Evolutionary conservation across 2,113 vertebrate species (phyloP), one percentile per base, ranked within the genome.

Genomic region (Aythya baeri): DNA sequence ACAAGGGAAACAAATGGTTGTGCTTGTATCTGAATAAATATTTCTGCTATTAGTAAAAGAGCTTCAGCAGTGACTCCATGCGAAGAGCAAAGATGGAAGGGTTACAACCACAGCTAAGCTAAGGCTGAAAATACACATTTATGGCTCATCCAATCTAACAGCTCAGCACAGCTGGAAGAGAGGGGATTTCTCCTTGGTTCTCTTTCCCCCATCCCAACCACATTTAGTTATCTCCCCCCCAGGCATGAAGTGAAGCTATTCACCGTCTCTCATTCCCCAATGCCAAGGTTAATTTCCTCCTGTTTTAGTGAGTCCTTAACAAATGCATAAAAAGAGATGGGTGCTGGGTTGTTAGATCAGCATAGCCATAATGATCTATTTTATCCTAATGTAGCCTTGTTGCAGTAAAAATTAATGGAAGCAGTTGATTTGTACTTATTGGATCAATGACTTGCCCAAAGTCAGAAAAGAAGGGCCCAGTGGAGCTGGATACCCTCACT

Each of bases 1-100:
- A 61, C 34, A 91, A 93, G 29, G 84, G 83, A 92, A 94, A 86
- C 75, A 86, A 94, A 91, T 68, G 9, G 50, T 73, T 95, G 62
- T 46, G 34, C 74, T 79, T 22, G 0, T 93, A 76, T 79, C 44
- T 76, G 86, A 93, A 90, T 57, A 96, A 93, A 88, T 90, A 94
- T 79, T 91, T 84, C 86, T 91, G 49, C 74, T 91, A 31, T 73
- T 70, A 76, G 54, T 46, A 50, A 75, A 93, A 84, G 23, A 73
- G 27, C 41, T 94, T 92, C 38, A 83, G 16, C 58, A 92, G 31
- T 22, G 36, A 84, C 34, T 93, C 21, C 71, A 74, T 50, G 29
- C 54, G 58, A 93, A 87, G 41, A 21, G 34, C 7, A 73, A 93
- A 84, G 41, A 87, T 55, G 44, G 49, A 91, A 92, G 43, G 62